Evolutionary conservation across 2,113 vertebrate species (phyloP).

Genomic region (Crotophaga sulcirostris): DNA sequence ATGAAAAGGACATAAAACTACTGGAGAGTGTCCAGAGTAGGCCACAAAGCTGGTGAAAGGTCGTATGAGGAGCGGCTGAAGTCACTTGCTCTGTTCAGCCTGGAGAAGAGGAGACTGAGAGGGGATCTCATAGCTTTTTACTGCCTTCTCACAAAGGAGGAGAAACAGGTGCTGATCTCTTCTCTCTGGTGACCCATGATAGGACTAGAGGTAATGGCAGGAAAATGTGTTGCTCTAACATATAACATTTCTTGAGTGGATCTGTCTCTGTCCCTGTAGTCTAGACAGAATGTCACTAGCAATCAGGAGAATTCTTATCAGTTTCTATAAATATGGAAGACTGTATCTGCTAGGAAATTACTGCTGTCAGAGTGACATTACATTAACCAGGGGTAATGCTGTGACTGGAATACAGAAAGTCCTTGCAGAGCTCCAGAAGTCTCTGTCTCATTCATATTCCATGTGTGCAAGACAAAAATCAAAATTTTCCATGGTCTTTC

Average conservation of each 20-base stretch:
- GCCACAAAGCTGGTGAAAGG: too few species aligned
- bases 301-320: slow-evolving; percentile 72
- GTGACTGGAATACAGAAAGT: slow-evolving; percentile 47
- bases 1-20: too few species aligned
- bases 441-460: background rate
- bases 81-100: too few species aligned
- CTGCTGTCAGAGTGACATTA: slow-evolving; percentile 53
- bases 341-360: slow-evolving; percentile 61
- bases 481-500: background rate
- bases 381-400: slow-evolving; percentile 53
- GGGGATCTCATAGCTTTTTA: too few species aligned
- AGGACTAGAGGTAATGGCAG: too few species aligned
- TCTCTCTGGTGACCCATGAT: too few species aligned
- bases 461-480: slow-evolving; percentile 5
- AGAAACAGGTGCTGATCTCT: too few species aligned
- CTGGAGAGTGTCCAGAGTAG: too few species aligned
- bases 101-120: too few species aligned
- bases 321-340: slow-evolving; percentile 63
- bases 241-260: slow-evolving; percentile 27
- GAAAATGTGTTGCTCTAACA: slow-evolving; percentile 34
- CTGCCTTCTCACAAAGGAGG: too few species aligned
- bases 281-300: slow-evolving; percentile 71
- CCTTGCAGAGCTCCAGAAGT: slow-evolving; percentile 53
- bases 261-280: slow-evolving; percentile 16
- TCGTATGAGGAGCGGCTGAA: too few species aligned